Evolutionary conservation across 2,797 vertebrate genomes (phyloP), one percentile per base, ranked within the genome.

Genomic region (Chromis chromis): DNA sequence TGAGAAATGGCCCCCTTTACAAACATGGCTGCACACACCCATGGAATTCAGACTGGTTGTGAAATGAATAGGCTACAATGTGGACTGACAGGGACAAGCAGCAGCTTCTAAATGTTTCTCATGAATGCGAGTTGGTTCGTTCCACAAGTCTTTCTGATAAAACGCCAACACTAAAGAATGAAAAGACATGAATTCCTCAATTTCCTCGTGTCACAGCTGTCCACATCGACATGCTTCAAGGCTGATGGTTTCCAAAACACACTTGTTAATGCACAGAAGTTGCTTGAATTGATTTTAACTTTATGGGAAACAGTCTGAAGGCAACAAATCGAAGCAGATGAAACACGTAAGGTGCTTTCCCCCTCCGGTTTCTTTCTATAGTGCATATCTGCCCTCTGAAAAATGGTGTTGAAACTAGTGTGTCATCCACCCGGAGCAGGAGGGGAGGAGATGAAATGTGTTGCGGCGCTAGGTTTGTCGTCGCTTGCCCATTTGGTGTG

Each of bases 341-440:
- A 39, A 22, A 73, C 46, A 4, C 17, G 54, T 17, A 9, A 27
- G 8, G 48, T 42, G 10, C 58, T 63, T 59, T 14, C 65, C 50
- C 50, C 62, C 14, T 46, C 33, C 50, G 4, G n/a, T 25, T 62
- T 31, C 2, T 19, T 3, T 70, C 44, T 63, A 46, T 44, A 19
- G 42, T 39, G 24, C 49, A 49, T 57, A 52, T 76, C 67, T 65
- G n/a, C 25, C 7, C 27, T 68, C 56, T 74, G 56, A 63, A 74
- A 77, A 69, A 12, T 21, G 10, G 84, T 89, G 91, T 84, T 93
- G 91, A 90, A 92, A 92, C 57, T 22, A 64, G 65, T 40, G 63
- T 81, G 84, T 87, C 81, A 64, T 86, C 80, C n/a, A 16, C 22
- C n/a, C 44, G n/a, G 27, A 84, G 83, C 74, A 62, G 76, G 70